Base-by-base conservation (phyloP, 2,113 vertebrate genomes). In the Pipa parva region DNA sequence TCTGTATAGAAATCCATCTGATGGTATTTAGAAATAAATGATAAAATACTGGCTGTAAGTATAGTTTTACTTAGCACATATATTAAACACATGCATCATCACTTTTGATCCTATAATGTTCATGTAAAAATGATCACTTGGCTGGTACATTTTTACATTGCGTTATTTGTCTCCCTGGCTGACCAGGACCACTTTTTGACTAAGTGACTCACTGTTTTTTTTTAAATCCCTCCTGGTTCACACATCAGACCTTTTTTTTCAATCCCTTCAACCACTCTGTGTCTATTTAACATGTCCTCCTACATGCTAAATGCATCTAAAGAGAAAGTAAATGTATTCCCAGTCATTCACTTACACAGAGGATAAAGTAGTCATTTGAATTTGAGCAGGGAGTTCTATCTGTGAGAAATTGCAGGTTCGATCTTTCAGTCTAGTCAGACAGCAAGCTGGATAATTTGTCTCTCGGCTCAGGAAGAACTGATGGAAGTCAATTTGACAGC, bases 401-500 rank as follows among this genome's bases (percentile, higher is more conserved):
- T 69, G 76, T 78, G 64, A 0, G 72, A 78, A 81, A 78, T 74
- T 39, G 71, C 76, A 52, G 73, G 76, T 81, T 80, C 42, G 74
- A 78, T 78, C 69, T 62, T 71, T 17, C 29, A 78, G 77, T 72
- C 81, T 69, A 6, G 74, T 26, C 79, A 74, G 79, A 72, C 75
- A 81, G 81, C 80, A 79, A 74, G 76, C 71, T 73, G 77, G 78
- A 48, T 81, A 77, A 82, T 83, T 84, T 78, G 76, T 83, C 77
- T 84, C 80, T 83, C 72, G 5, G 79, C 79, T 82, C 57, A 0
- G 26, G 71, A 66, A 82, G 78, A 72, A 74, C 76, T 72, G 81
- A 83, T 83, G 81, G 82, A 82, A 83, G 82, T 80, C 81, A 76
- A 78, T 80, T 71, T 83, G 84, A 84, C 84, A 85, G 84, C 81